A percentile compares a stretch with the other conserved stretches of the same genome.
These are phyloP conservation scores for Grantiella picta DNA, from an alignment of 2,113 vertebrate genomes.

Conservation along the genomic window DNA sequence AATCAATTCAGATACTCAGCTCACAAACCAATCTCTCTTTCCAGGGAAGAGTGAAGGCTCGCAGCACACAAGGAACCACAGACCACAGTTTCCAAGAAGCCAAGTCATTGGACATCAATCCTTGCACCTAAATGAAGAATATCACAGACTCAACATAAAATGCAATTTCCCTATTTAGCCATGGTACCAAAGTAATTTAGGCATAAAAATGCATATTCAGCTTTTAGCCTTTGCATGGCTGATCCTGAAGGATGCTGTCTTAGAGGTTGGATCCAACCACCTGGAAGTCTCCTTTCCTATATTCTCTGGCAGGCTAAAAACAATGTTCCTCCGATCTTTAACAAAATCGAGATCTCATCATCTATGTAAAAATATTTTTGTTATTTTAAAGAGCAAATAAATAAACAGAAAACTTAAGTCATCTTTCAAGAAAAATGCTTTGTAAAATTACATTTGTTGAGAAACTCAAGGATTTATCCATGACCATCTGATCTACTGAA, in stretches of 20 bases:
- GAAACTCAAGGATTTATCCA: neutral
- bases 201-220: neutral
- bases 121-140: neutral
- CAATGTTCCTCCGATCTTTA: neutral
- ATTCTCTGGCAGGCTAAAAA: neutral
- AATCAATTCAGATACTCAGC: neutral
- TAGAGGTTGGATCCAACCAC: neutral
- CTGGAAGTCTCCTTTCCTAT: neutral
- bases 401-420: neutral
- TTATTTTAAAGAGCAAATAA: neutral
- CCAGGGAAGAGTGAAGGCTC: neutral
- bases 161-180: neutral
- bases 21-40: neutral
- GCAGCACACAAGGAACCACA: neutral
- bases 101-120: neutral
- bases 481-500: accelerated
- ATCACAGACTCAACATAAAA: neutral
- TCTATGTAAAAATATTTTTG: neutral
- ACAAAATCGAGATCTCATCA: neutral
- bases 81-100: neutral
- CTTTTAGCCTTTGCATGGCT: neutral
- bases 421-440: neutral
- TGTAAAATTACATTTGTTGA: neutral
- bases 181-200: neutral
- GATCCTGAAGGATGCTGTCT: neutral